Evolutionary conservation across 1,140 invertebrate genomes (phyloP), one percentile per base, ranked within the genome.

Genomic region (Drosophila teissieri): DNA sequence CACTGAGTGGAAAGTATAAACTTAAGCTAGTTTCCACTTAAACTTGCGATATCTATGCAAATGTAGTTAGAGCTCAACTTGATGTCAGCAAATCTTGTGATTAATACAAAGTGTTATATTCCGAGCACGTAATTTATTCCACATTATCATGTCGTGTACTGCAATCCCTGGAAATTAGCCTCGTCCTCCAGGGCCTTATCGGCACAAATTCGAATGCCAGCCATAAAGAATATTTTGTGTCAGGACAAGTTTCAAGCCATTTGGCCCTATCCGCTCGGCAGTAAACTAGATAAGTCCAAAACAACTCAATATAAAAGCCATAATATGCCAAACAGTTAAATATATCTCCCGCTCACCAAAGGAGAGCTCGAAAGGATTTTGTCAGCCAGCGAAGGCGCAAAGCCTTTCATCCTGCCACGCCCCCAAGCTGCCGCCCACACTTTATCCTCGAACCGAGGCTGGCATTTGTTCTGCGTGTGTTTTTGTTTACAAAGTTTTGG

Each of bases 301-400:
- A 89, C 84, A 89, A 90, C 85, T 89, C 85, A 89, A 89, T 89
- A 89, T 89, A 89, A 89, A 89, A 84, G 85, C 85, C 85, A 90
- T 89, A 89, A 89, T 89, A 89, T 69, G 69, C 77, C 85, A 90
- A 89, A 78, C 77, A 80, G 77, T 90, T 89, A 89, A 83, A 78
- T 79, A 60, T 77, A n/a, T 63, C 12, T 63, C 3, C 42, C 57
- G 48, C 40, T 37, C 19, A 24, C 42, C 36, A 63, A 53, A n/a
- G n/a, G n/a, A n/a, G n/a, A n/a, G n/a, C 22, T 53, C 19, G 42
- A 69, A 73, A 57, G 62, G 77, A 80, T 57, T 70, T 79, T 80
- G 77, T 80, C 70, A 80, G 62, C 62, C 45, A 64, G 34, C 36
- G 67, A 68, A 48, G 49, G 44, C 52, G 40, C 60, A 65, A 52